Base-by-base conservation (phyloP, 2,797 vertebrate genomes). In the Babyrousa celebensis region DNA sequence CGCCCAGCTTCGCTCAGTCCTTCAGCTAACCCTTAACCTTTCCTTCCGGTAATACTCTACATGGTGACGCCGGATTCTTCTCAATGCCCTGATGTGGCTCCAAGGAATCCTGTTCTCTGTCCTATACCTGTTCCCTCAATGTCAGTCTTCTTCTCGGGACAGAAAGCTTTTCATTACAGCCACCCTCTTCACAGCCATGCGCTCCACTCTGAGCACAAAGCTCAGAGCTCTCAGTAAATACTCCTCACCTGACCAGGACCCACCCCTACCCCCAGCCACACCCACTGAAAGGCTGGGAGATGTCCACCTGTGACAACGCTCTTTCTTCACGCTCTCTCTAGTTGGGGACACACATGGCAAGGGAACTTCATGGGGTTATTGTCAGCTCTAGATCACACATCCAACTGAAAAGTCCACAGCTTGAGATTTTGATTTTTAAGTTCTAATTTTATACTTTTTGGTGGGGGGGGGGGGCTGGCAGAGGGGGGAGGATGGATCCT, bases 251-350 rank as follows among this genome's bases (percentile, higher is more conserved):
- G 25, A 21, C 40, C 80, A 43, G 4, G 0, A n/a, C 9, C 36
- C 36, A 36, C 36, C 36, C n/a, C 36, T 36, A 36, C 36, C 9
- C 16, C 18, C 0, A 6, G 32, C 4, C 32, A 32, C 10, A 21
- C 2, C 3, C 14, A 32, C 40, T 15, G 16, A 32, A 32, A 48
- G 7, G 48, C 12, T 0, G 23, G 16, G 43, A 6, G 29, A 17
- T 0, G 6, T n/a, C 32, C 1, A 9, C 9, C 20, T 11, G 5
- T 1, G 3, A 0, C 29, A 6, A 18, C 0, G 0, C 7, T 23
- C 29, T 77, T 32, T 43, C 12, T 4, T 12, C 40, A 6, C 4
- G 56, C 14, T 58, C 71, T n/a, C 68, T 70, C 9, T 27, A 17
- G 56, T 21, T 0, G 0, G 40, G 6, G 10, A 23, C 18, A 40